Evolutionary conservation across 2,113 vertebrate species (phyloP).

Genomic region (Antechinus flavipes): DNA sequence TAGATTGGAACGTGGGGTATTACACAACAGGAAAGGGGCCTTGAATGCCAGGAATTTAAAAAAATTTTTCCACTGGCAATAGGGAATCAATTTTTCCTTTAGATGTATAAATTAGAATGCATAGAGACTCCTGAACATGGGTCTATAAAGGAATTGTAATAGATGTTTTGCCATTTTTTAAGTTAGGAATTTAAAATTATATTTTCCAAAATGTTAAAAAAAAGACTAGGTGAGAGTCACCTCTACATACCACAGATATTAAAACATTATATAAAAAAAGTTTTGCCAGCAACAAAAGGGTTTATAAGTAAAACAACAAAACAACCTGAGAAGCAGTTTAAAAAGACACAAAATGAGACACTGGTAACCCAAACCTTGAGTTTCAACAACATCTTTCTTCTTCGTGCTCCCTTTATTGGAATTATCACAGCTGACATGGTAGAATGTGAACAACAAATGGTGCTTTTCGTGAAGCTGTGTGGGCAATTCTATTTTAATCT

Average conservation of each 20-base stretch:
- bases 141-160: background rate
- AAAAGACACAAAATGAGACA: constrained; percentile 27
- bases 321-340: background rate
- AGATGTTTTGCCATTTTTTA: background rate
- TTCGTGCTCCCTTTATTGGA: constrained; percentile 98
- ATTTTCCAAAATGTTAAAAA: constrained; percentile 15
- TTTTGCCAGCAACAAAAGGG: background rate
- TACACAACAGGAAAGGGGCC: background rate
- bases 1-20: background rate
- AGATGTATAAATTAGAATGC: background rate
- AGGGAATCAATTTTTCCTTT: background rate
- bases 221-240: background rate
- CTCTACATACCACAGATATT: background rate
- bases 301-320: background rate
- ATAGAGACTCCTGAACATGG: background rate
- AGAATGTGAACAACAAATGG: constrained; percentile 97
- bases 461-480: constrained; percentile 97
- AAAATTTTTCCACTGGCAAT: background rate
- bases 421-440: constrained; percentile 97
- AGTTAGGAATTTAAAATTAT: constrained; percentile 14
- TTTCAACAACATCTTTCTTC: constrained; percentile 94
- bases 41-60: background rate
- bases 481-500: constrained; percentile 98
- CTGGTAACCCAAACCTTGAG: constrained; percentile 87
- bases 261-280: background rate